Percentiles rank a stretch among this genome's conserved stretches.
phyloP scores from a whole-genome alignment of 2,888 invertebrate species.

The Papilio elwesi region DNA sequence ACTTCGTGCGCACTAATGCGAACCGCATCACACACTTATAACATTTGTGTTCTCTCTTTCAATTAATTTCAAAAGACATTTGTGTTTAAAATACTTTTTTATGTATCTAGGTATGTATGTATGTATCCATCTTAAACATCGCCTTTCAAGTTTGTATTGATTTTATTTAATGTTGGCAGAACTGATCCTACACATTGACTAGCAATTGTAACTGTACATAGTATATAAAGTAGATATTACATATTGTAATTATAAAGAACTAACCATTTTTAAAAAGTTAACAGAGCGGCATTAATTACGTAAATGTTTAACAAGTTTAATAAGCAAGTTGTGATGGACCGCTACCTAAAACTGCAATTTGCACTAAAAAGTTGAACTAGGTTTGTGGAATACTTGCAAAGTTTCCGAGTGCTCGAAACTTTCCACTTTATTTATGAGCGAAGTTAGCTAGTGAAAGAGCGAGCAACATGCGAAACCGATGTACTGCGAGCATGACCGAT shows the following conservation, averaged over 20 bases:
- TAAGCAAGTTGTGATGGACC: not conserved
- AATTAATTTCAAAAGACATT: not conserved
- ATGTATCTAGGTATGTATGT: too few relatives aligned
- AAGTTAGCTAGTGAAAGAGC: constrained; percentile 21
- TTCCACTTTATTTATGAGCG: constrained; percentile 26
- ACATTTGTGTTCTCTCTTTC: not conserved
- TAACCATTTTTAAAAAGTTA: too few relatives aligned
- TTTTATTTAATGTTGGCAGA: too few relatives aligned
- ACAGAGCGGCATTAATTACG: not conserved
- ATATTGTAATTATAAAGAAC: too few relatives aligned
- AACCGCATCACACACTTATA: not conserved
- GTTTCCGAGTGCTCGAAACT: constrained; percentile 12
- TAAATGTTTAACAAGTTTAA: not conserved
- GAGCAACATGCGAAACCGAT: constrained; percentile 30
- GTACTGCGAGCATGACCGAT: constrained; percentile 44
- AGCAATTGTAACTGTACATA: too few relatives aligned
- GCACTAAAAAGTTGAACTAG: constrained; percentile 11
- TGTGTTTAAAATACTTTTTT: not conserved
- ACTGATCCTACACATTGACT: too few relatives aligned
- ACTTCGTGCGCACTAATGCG: constrained; percentile 8
- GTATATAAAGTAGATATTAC: too few relatives aligned
- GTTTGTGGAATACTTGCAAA: constrained; percentile 11
- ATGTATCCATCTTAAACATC: too few relatives aligned
- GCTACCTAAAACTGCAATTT: constrained; percentile 5
- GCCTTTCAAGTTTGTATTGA: too few relatives aligned